Evolutionary conservation across 2,797 vertebrate species (phyloP), one percentile per base, ranked within the genome.

Genomic region (Xyrichtys novacula): DNA sequence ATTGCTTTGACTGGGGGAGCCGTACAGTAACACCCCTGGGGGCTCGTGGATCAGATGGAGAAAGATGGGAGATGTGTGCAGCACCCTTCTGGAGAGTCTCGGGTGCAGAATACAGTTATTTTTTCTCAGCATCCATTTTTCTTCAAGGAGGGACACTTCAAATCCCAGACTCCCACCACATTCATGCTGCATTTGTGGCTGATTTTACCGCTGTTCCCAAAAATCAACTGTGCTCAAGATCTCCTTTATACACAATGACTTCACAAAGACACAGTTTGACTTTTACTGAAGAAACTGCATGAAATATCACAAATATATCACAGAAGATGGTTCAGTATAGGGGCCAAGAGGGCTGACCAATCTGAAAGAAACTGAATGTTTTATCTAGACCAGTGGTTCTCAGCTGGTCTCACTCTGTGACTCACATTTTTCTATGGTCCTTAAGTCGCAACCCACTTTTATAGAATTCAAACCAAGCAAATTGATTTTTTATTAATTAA

Each of bases 41-140:
- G 84, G 68, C 48, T 72, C 43, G 23, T 11, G 76, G 79, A 86
- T 84, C 83, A 78, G 83, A 86, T 81, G 71, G 74, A 83, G 80
- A 74, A 29, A 64, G 28, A 57, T 39, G 60, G 70, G 74, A 80
- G 64, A 83, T 46, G 36, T 68, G 72, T 66, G 56, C 59, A 4
- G 58, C 69, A 34, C 65, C 85, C 6, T 69, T 84, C 71, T 76
- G 59, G 0, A 69, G 66, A 67, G 75, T 81, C 76, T 56, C 52
- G 63, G 72, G 65, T 60, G 56, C 32, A 34, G 56, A 66, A 55
- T 65, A 32, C 76, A 71, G 61, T 75, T 66, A 38, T 74, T 85
- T 85, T 86, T 63, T 12, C 72, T 22, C 20, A 64, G 62, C 42
- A 38, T 85, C 47, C 46, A 20, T 72, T 63, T 79, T 57, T 64